Evolutionary conservation across 2,888 invertebrate genomes (phyloP).

Genomic region (Prenolepis imparis): DNA sequence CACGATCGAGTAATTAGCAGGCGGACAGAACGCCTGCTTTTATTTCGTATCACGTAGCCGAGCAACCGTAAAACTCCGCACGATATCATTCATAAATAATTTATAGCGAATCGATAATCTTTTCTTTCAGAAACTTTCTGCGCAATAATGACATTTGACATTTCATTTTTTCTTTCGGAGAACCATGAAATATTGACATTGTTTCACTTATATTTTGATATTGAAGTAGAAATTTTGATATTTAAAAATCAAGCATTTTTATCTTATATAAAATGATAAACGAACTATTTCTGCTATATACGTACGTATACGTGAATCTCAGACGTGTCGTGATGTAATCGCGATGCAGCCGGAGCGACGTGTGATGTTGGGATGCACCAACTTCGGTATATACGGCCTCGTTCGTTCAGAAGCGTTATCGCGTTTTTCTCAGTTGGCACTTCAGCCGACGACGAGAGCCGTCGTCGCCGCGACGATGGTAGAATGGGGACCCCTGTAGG

Average conservation of each 20-base stretch:
- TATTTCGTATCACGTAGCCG: constrained; percentile 12
- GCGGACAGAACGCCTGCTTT: constrained; percentile 4
- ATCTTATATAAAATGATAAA: background rate
- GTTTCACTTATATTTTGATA: background rate
- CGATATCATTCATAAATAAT: background rate
- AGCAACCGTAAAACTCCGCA: constrained; percentile 6
- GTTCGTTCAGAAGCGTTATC: constrained; percentile 57
- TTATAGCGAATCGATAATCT: background rate
- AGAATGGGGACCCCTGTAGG: constrained; percentile 1
- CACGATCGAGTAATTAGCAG: constrained; percentile 33
- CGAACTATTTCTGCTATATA: background rate
- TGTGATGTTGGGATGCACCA: constrained; percentile 33
- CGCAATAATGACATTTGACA: background rate
- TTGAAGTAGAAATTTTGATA: background rate
- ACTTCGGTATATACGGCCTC: constrained; percentile 23
- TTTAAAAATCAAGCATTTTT: background rate
- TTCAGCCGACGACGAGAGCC: constrained; percentile 56
- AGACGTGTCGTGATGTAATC: background rate
- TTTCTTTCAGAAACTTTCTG: background rate
- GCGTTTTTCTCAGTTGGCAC: constrained; percentile 55
- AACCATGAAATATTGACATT: background rate
- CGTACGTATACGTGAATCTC: background rate
- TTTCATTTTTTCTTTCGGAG: background rate
- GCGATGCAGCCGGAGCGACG: constrained; percentile 3
- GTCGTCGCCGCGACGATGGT: constrained; percentile 43